phyloP scores from a whole-genome alignment of 2,113 vertebrate genomes.

The Sciurus niger region DNA sequence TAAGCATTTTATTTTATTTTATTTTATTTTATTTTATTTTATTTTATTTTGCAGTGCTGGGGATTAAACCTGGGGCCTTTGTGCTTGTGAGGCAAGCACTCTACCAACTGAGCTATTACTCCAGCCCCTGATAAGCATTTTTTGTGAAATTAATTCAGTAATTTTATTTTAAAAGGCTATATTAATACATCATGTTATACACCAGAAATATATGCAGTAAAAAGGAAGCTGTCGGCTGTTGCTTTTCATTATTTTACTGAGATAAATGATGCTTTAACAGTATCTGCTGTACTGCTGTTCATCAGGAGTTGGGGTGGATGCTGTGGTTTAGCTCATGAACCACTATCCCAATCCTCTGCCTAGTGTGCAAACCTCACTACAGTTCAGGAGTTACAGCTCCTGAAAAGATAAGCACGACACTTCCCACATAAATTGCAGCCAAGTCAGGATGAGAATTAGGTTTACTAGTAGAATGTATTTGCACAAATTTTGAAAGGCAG shows the following conservation, averaged over 20 bases:
- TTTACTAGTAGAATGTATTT: not conserved
- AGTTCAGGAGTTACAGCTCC: not conserved
- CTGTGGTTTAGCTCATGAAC: not conserved
- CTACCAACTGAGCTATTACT: too few species aligned
- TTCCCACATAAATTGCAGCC: not conserved
- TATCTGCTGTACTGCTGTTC: not conserved
- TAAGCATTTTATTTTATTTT: not conserved
- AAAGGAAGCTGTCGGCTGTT: not conserved
- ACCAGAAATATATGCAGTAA: not conserved
- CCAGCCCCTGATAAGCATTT: too few species aligned
- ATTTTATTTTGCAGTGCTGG: too few species aligned
- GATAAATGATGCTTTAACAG: not conserved
- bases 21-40: too few species aligned
- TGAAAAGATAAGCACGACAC: not conserved
- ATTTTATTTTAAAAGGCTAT: slow-evolving; percentile 18
- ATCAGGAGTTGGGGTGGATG: not conserved
- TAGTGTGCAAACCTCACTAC: not conserved
- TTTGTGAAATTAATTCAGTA: slow-evolving; percentile 28
- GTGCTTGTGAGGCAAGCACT: too few species aligned
- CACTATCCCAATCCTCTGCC: not conserved
- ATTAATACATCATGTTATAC: not conserved
- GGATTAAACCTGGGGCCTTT: too few species aligned
- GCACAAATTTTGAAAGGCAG: not conserved
- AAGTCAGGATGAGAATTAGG: not conserved
- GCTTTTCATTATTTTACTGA: not conserved